Evolutionary conservation across 2,797 vertebrate species (phyloP).

Genomic region (Phoxinus dragarum): DNA sequence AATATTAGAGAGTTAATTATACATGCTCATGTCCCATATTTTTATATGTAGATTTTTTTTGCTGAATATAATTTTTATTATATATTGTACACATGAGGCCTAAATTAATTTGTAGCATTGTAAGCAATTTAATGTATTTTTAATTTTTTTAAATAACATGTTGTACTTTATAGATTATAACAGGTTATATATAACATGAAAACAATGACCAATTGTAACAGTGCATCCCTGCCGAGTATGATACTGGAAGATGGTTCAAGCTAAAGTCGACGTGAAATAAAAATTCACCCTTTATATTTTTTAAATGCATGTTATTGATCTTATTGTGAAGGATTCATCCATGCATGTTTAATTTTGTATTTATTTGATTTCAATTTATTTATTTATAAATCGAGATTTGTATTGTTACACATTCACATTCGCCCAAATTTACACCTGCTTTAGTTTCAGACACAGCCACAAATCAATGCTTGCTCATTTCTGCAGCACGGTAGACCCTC

Average conservation of each 20-base stretch:
- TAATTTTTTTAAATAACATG: no score
- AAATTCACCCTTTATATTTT: no score
- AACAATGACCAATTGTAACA: no score
- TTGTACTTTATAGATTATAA: no score
- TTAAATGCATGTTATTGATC: no score
- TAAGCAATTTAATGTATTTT: neutral
- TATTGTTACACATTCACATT: slow-evolving; percentile 27
- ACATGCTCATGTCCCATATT: neutral
- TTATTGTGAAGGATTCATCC: no score
- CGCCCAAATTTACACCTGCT: neutral
- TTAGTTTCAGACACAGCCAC: slow-evolving; percentile 14
- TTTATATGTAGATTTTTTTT: neutral
- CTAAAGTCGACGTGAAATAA: no score
- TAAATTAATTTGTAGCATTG: neutral
- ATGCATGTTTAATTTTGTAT: no score
- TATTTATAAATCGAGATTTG: neutral
- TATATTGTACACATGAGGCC: neutral
- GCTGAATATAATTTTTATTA: neutral
- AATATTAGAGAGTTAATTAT: neutral
- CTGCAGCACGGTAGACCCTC: neutral
- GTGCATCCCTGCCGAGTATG: no score
- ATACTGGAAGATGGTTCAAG: no score
- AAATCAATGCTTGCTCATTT: slow-evolving; percentile 16
- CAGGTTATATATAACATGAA: no score
- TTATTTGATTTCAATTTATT: no score